A percentile compares a stretch with the other conserved stretches of the same genome.
Evolutionary conservation across 2,888 invertebrate species (phyloP).

Genomic region (Caenorhabditis wallacei): DNA sequence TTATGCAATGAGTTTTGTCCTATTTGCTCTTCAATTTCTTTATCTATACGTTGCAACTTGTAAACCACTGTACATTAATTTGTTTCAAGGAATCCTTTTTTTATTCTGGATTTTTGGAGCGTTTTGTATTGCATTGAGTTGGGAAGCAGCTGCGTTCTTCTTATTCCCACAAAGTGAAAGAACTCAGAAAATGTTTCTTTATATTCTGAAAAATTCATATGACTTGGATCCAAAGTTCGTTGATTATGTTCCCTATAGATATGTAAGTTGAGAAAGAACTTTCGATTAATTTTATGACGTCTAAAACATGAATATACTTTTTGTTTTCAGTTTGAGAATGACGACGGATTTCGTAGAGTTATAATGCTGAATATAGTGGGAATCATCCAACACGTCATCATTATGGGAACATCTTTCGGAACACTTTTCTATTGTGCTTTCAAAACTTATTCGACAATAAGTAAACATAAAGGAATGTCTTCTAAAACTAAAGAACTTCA

Average conservation of each 20-base stretch:
- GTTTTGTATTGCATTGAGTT: constrained; percentile 10
- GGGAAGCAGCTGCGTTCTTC: constrained; percentile 30
- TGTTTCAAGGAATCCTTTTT: constrained; percentile 15
- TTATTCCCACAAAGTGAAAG: constrained; percentile 19
- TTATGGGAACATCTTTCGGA: constrained; percentile 26
- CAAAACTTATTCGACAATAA: constrained; percentile 21
- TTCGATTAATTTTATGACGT: background rate
- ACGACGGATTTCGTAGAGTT: constrained; percentile 4
- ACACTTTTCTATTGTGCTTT: constrained; percentile 48
- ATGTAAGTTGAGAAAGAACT: constrained; percentile 4
- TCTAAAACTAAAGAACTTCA: constrained; percentile 43
- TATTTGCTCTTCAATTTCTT: constrained; percentile 47
- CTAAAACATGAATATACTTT: background rate
- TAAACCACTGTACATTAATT: constrained; percentile 2
- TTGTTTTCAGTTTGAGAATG: constrained; percentile 20
- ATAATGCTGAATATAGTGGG: constrained; percentile 28
- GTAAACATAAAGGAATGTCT: constrained; percentile 19
- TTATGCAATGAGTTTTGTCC: constrained; percentile 47
- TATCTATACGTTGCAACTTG: constrained; percentile 49
- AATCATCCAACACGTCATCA: constrained; percentile 29
- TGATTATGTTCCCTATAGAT: constrained; percentile 31
- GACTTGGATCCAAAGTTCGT: background rate
- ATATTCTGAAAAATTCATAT: constrained; percentile 20
- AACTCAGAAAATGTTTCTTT: constrained; percentile 18
- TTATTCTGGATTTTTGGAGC: constrained; percentile 25